Evolutionary conservation across 2,113 vertebrate species (phyloP).

Genomic region (Illadopsis cleaveri): DNA sequence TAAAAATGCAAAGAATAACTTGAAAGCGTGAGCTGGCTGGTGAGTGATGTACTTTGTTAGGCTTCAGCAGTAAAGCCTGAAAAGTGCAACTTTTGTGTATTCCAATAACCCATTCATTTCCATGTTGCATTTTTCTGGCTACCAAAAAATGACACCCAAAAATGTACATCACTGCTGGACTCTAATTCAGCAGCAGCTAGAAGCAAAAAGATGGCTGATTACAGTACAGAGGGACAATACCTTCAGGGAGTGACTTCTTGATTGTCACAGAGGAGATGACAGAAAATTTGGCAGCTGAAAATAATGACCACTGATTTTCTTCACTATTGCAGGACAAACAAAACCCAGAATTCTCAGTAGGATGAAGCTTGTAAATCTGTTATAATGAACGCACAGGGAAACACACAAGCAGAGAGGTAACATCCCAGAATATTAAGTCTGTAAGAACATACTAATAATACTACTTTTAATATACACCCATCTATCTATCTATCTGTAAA

Average conservation of each 20-base stretch:
- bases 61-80: neutral
- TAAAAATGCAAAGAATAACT: neutral
- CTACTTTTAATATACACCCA: neutral
- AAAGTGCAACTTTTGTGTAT: neutral
- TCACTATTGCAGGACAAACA: neutral
- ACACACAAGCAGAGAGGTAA: neutral
- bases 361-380: neutral
- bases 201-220: neutral
- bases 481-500: neutral
- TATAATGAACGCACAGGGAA: rapidly evolving
- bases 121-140: neutral
- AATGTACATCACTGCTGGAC: neutral
- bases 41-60: neutral
- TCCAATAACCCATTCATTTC: neutral
- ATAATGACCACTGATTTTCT: neutral
- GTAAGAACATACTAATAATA: neutral
- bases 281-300: neutral
- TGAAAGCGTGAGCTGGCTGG: neutral
- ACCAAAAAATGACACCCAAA: neutral
- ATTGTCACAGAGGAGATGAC: neutral
- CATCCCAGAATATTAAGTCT: neutral
- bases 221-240: neutral
- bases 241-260: neutral
- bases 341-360: neutral
- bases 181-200: neutral